Evolutionary conservation across 2,797 vertebrate genomes (phyloP).

Genomic region (Diglossa cyanea): DNA sequence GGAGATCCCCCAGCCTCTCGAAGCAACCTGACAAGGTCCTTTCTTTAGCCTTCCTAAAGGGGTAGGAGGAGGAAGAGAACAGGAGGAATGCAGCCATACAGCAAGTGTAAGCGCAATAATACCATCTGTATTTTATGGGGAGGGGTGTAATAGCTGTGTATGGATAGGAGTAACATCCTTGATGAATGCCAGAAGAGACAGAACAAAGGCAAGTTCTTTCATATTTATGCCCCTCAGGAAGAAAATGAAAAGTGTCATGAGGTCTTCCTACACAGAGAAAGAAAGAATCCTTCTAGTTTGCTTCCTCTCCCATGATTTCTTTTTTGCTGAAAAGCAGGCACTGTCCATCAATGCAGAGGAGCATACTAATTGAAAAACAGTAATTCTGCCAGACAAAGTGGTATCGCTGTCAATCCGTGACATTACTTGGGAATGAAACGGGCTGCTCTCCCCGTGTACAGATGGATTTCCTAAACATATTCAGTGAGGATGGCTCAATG

Average conservation of each 20-base stretch:
- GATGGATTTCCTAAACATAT: background rate
- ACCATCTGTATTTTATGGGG: background rate
- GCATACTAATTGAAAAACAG: background rate
- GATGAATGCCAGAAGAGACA: background rate
- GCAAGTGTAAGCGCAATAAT: background rate
- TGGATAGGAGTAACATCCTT: background rate
- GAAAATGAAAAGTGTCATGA: background rate
- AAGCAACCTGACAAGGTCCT: background rate
- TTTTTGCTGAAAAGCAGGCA: background rate
- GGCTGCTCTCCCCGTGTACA: accelerated
- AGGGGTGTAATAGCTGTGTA: background rate
- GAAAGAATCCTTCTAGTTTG: background rate
- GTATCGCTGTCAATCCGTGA: accelerated
- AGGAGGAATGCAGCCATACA: background rate
- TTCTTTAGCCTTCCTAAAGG: background rate
- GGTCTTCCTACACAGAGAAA: background rate
- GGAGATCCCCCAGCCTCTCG: background rate
- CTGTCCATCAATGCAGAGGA: background rate
- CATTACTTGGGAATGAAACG: accelerated
- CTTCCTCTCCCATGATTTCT: background rate
- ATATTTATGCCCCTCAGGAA: background rate
- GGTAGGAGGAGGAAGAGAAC: background rate
- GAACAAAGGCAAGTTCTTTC: background rate
- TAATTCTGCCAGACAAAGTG: background rate
- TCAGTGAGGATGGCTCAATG: background rate